These are phyloP conservation scores for Agelastica alni DNA, from an alignment of 2,888 invertebrate species.

Conservation along the genomic window DNA sequence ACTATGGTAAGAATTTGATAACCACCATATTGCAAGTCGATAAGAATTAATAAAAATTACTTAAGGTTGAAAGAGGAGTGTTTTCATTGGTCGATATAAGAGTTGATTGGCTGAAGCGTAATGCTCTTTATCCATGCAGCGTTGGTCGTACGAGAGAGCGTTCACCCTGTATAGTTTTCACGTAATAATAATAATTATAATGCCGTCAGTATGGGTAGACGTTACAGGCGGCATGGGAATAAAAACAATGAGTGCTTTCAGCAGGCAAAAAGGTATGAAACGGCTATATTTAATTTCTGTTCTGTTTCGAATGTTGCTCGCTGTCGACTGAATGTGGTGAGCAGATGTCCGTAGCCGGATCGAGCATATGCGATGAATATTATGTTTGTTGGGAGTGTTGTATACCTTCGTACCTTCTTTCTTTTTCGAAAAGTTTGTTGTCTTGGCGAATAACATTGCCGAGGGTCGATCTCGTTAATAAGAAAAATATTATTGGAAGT, in stretches of 20 bases:
- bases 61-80: no score
- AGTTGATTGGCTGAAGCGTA: no score
- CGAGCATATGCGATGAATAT: slow-evolving; percentile 28
- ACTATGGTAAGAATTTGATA: no score
- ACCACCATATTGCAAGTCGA: no score
- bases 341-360: slow-evolving; percentile 34
- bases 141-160: no score
- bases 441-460: background rate
- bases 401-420: slow-evolving; percentile 19
- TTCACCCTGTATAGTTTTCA: background rate
- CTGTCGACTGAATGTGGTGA: slow-evolving; percentile 36
- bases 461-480: background rate
- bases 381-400: slow-evolving; percentile 14
- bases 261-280: slow-evolving; percentile 68
- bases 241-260: slow-evolving; percentile 86
- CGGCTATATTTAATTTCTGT: slow-evolving; percentile 22
- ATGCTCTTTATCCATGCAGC: no score
- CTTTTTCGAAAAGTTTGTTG: background rate
- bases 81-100: no score
- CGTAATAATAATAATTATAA: background rate
- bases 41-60: no score
- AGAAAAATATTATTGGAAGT: background rate
- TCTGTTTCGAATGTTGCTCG: slow-evolving; percentile 21
- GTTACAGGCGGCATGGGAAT: slow-evolving; percentile 61
- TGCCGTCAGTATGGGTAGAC: background rate